phyloP scores from a whole-genome alignment of 2,113 vertebrate genomes.

The Naja naja region DNA sequence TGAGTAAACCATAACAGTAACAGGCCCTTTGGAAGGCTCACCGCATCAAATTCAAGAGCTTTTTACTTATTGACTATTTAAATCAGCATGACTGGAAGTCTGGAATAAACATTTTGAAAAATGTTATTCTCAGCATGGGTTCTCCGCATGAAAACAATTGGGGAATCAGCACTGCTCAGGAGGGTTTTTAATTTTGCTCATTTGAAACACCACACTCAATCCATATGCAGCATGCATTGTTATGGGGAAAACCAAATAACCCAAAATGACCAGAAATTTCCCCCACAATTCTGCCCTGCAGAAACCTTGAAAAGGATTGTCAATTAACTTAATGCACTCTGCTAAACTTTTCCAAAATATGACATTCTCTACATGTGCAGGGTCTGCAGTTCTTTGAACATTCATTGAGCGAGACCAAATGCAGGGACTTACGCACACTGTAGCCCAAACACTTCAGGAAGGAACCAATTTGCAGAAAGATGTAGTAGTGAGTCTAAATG shows the following conservation, averaged over 20 bases:
- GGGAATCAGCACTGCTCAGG: background rate
- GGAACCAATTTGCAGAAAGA: background rate
- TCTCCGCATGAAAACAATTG: background rate
- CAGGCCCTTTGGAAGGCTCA: background rate
- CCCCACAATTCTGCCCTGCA: background rate
- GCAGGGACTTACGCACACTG: background rate
- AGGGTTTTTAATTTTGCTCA: background rate
- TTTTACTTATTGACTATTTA: background rate
- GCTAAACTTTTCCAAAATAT: background rate
- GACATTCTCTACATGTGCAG: background rate
- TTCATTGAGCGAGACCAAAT: background rate
- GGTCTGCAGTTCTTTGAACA: background rate
- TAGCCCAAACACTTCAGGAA: background rate
- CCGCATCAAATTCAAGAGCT: background rate
- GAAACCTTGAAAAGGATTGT: background rate
- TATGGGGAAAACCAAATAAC: background rate
- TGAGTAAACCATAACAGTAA: background rate
- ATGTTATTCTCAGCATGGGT: background rate
- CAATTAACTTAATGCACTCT: background rate
- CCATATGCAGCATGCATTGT: background rate
- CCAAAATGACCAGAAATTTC: background rate
- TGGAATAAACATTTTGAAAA: background rate
- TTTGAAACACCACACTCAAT: background rate
- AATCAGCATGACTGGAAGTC: background rate
- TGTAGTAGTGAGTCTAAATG: background rate